Conservation (phyloP, 2,888 invertebrate species). For the Chrysolina oricalcia region DNA sequence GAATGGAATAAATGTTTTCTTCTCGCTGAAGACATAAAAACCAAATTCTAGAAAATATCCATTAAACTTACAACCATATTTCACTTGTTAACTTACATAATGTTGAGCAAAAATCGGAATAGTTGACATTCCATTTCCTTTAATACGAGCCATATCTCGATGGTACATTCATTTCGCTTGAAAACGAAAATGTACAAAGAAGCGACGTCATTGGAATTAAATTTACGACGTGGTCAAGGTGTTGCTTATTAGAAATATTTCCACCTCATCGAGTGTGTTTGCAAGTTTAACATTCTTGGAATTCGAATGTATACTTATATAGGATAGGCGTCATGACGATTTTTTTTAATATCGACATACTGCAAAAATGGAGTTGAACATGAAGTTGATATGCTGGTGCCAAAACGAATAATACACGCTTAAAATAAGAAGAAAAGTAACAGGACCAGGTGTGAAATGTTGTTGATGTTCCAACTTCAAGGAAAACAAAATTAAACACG, state of each 20-base stretch:
- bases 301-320: not conserved
- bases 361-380: too few species aligned
- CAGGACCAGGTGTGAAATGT: too few species aligned
- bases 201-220: conserved; percentile 3
- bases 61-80: not conserved
- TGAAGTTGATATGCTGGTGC: too few species aligned
- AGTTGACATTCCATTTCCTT: conserved; percentile 10
- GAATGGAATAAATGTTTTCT: not conserved
- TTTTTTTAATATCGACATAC: too few species aligned
- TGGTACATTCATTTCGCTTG: not conserved
- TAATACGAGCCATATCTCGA: conserved; percentile 13
- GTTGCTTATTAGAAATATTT: conserved; percentile 11
- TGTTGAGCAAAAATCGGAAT: conserved; percentile 3
- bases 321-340: too few species aligned
- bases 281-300: not conserved
- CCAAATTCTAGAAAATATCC: not conserved
- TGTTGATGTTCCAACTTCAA: too few species aligned
- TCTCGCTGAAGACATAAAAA: not conserved
- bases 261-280: not conserved
- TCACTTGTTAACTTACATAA: not conserved
- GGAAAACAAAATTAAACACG: too few species aligned
- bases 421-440: too few species aligned
- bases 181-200: conserved; percentile 23
- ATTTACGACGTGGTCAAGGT: not conserved
- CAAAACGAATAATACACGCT: too few species aligned